A percentile compares a stretch with the other conserved stretches of the same genome.
Evolutionary conservation across 2,888 invertebrate genomes (phyloP).

Genomic region (Melikaiella ostensackeni): DNA sequence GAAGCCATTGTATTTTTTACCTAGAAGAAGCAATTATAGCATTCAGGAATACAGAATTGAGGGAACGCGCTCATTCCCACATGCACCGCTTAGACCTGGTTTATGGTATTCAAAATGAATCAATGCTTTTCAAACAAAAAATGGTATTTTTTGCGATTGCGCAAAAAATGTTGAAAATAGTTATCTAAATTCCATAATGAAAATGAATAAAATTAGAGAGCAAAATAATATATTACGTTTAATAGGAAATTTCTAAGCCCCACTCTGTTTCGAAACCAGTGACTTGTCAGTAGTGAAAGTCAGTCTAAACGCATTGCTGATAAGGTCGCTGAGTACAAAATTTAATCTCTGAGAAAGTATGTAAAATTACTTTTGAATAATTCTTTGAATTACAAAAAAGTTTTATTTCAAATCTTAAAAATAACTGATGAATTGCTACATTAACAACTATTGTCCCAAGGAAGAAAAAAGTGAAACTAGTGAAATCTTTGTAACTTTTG

Average conservation of each 20-base stretch:
- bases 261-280: conserved; percentile 12
- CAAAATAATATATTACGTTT: neutral
- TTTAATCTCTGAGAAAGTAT: neutral
- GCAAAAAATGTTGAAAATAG: neutral
- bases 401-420: neutral
- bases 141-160: neutral
- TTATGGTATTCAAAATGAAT: too few species aligned
- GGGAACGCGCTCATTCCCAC: too few species aligned
- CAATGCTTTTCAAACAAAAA: too few species aligned
- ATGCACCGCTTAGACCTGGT: too few species aligned
- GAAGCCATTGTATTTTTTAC: too few species aligned
- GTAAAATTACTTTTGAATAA: neutral
- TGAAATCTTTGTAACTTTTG: neutral
- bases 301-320: neutral
- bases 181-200: neutral
- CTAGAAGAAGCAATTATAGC: too few species aligned
- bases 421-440: neutral
- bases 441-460: neutral
- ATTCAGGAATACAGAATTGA: too few species aligned
- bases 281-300: conserved; percentile 14
- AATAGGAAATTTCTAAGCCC: conserved; percentile 12
- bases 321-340: neutral
- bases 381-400: neutral
- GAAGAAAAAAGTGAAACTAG: neutral
- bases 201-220: neutral